Conservation (phyloP, 2,888 invertebrate species). For the Chrysolina haemoptera region DNA sequence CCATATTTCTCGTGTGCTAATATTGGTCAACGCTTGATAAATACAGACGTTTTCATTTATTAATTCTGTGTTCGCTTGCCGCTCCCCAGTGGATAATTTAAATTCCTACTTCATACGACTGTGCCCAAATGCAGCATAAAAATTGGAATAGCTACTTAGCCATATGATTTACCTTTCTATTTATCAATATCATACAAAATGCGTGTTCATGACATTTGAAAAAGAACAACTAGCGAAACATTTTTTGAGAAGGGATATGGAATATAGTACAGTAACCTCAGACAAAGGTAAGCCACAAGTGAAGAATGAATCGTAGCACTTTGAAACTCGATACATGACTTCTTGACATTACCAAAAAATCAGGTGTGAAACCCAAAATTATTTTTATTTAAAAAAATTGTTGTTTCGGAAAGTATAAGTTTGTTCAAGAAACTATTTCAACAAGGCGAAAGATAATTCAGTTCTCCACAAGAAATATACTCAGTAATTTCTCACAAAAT, state of each 20-base stretch:
- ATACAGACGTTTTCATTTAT: neutral
- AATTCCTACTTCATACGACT: constrained; percentile 8
- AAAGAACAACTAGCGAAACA: neutral
- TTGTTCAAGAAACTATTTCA: too few relatives aligned
- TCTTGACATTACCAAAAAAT: too few relatives aligned
- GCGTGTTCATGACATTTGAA: constrained; percentile 8
- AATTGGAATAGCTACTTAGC: neutral
- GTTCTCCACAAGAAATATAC: too few relatives aligned
- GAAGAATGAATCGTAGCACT: too few relatives aligned
- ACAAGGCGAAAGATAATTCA: too few relatives aligned
- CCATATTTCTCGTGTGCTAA: neutral
- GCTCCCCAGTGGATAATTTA: constrained; percentile 10
- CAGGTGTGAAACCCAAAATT: too few relatives aligned
- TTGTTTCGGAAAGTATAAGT: too few relatives aligned
- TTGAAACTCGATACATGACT: too few relatives aligned
- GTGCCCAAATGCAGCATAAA: neutral
- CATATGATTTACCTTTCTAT: neutral
- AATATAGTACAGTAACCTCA: too few relatives aligned
- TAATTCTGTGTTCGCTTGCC: neutral
- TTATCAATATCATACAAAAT: neutral
- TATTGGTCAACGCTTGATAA: neutral
- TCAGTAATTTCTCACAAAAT: too few relatives aligned
- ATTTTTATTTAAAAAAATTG: too few relatives aligned
- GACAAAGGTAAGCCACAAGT: too few relatives aligned
- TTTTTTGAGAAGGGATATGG: neutral